These are phyloP conservation scores for Phataginus tetradactyla DNA, from an alignment of 2,797 vertebrate species.

Conservation along the genomic window DNA sequence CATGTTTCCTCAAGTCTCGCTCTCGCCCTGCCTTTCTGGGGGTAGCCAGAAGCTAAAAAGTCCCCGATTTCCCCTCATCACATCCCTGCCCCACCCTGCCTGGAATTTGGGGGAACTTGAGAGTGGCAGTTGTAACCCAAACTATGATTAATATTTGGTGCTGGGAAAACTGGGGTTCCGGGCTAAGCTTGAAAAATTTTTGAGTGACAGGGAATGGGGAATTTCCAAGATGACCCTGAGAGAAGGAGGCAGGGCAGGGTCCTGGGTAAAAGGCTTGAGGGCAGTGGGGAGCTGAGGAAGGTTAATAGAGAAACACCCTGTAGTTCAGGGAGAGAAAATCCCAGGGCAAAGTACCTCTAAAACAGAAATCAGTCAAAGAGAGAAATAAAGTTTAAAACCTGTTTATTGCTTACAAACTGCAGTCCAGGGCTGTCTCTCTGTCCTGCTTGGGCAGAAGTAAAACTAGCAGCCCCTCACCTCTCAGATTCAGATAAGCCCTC, in stretches of 20 bases:
- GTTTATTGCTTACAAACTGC: too few species aligned
- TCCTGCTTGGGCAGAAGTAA: too few species aligned
- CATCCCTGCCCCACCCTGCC: background rate
- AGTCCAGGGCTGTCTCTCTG: too few species aligned
- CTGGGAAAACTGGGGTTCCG: slow-evolving; percentile 2
- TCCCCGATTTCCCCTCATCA: slow-evolving; percentile 12
- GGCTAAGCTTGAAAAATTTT: background rate
- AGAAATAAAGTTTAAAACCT: too few species aligned
- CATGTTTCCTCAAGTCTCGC: background rate
- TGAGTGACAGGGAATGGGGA: background rate
- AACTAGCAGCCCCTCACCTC: too few species aligned
- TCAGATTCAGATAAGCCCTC: too few species aligned
- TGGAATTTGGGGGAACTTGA: slow-evolving; percentile 22
- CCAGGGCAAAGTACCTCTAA: too few species aligned
- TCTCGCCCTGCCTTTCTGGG: slow-evolving; percentile 17
- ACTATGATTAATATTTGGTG: slow-evolving; percentile 57
- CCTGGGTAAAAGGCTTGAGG: background rate
- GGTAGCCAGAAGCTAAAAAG: slow-evolving; percentile 6
- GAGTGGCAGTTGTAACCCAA: background rate
- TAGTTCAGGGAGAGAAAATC: too few species aligned
- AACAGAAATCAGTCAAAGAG: too few species aligned
- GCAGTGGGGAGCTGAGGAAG: background rate
- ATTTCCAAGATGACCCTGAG: background rate
- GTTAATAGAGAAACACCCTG: background rate
- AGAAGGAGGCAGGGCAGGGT: background rate